Evolutionary conservation across 2,797 vertebrate genomes (phyloP).

Genomic region (Myiothlypis chrysogaster): DNA sequence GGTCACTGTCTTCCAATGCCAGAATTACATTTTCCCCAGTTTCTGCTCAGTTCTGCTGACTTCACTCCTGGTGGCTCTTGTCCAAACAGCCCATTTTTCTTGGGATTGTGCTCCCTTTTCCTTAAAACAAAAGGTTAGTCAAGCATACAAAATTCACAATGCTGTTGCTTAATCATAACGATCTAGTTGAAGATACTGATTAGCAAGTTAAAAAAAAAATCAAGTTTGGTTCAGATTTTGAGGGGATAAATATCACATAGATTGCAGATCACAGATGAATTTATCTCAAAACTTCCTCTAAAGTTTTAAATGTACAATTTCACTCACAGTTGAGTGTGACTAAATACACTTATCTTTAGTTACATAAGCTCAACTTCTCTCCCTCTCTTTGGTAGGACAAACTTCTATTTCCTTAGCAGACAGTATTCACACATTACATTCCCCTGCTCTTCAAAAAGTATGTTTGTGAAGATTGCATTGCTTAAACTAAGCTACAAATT

Average conservation of each 20-base stretch:
- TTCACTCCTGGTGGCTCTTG: background rate
- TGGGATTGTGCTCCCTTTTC: background rate
- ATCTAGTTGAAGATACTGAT: background rate
- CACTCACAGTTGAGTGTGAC: background rate
- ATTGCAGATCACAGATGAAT: background rate
- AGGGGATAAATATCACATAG: background rate
- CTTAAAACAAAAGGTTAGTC: background rate
- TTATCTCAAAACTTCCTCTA: background rate
- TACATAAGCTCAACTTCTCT: background rate
- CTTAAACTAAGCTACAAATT: background rate
- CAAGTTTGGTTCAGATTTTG: background rate
- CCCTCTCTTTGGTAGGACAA: background rate
- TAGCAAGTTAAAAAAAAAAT: background rate
- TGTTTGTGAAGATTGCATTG: background rate
- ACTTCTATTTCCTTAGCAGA: background rate
- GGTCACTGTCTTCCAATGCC: fast-evolving
- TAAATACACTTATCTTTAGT: background rate
- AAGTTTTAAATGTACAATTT: background rate
- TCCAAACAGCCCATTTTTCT: background rate
- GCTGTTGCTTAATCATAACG: background rate
- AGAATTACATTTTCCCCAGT: fast-evolving
- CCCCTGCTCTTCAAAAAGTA: background rate
- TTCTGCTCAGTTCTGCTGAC: background rate
- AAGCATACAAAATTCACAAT: background rate
- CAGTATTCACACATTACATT: background rate